Conservation (phyloP, 1,140 invertebrate genomes). For the Brachionus sp. region DNA sequence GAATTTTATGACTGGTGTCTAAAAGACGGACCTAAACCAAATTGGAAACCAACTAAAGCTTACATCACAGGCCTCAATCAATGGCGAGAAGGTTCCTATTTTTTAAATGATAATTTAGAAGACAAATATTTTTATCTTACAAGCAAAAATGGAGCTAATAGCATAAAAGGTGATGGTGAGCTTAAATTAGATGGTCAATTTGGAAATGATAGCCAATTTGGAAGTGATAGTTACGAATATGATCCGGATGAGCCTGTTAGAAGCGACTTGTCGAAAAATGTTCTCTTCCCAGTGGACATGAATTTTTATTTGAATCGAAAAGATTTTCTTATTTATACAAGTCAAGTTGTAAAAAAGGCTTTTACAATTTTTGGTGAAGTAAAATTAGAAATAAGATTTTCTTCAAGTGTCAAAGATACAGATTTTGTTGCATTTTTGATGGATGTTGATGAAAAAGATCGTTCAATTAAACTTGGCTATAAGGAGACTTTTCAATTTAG, state of each 20-base stretch:
- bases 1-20: slow-evolving; percentile 45
- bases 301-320: slow-evolving; percentile 7
- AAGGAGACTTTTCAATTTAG: background rate
- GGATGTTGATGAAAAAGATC: background rate
- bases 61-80: slow-evolving; percentile 14
- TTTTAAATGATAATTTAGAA: background rate
- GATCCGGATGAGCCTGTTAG: slow-evolving; percentile 20
- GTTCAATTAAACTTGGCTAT: slow-evolving; percentile 36
- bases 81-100: background rate
- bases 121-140: background rate
- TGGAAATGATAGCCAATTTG: background rate
- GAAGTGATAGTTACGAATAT: background rate
- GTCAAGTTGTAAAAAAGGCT: background rate
- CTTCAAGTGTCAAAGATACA: background rate
- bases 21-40: background rate
- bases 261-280: background rate
- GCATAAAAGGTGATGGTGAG: background rate
- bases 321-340: slow-evolving; percentile 15
- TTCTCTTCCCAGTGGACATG: background rate
- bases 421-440: slow-evolving; percentile 14
- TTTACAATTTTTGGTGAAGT: slow-evolving; percentile 12
- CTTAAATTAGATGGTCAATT: background rate
- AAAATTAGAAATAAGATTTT: background rate
- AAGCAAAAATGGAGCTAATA: background rate
- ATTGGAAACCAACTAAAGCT: background rate